Evolutionary conservation across 2,888 invertebrate species (phyloP).

Genomic region (Odontomyia ornata): DNA sequence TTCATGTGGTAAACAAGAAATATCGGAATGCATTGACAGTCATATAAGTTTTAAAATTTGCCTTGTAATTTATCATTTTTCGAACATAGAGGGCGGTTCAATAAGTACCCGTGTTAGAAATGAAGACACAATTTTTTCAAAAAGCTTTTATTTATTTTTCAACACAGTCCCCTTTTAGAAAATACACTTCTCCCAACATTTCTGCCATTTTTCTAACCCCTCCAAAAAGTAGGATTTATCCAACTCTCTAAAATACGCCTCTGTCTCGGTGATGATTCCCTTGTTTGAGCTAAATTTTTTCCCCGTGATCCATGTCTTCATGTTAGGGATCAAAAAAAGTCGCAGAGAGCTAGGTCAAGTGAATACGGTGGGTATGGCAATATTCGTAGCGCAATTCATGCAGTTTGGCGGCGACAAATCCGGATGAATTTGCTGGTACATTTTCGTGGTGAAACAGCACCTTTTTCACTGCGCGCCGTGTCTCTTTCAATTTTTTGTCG

Average conservation of each 20-base stretch:
- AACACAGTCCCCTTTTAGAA: too few species aligned
- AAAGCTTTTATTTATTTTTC: not conserved
- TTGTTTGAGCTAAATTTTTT: not conserved
- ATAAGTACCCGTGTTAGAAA: too few species aligned
- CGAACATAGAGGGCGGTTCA: too few species aligned
- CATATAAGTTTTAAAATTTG: too few species aligned
- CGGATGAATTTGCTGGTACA: not conserved
- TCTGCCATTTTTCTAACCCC: not conserved
- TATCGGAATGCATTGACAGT: too few species aligned
- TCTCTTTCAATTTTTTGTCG: not conserved
- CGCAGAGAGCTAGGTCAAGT: not conserved
- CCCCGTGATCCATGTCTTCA: constrained; percentile 21
- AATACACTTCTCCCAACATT: too few species aligned
- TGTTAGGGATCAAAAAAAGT: not conserved
- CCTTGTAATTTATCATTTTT: too few species aligned
- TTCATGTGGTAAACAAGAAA: too few species aligned
- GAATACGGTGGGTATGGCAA: constrained; percentile 7
- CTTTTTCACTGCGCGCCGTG: not conserved
- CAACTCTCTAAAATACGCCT: not conserved
- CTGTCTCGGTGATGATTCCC: too few species aligned
- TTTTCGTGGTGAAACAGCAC: constrained; percentile 5
- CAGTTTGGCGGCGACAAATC: constrained; percentile 10
- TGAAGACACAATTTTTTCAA: too few species aligned
- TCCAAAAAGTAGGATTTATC: constrained; percentile 12
- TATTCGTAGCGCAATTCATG: constrained; percentile 12